Base-by-base conservation (phyloP, 92 coral and sea anemone genomes). In the Paramuricea clavata region DNA sequence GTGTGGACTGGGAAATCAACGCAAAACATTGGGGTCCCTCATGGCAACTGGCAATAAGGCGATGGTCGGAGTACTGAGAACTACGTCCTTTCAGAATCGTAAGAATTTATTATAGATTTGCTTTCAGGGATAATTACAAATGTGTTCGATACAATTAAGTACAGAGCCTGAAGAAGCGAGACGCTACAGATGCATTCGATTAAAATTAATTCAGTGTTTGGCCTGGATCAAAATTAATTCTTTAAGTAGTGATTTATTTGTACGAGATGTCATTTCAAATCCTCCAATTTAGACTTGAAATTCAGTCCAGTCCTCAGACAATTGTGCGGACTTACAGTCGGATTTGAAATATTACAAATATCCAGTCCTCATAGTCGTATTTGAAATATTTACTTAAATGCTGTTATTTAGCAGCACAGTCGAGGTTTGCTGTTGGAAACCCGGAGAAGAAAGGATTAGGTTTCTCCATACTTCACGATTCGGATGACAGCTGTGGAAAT, bases 1-100 rank as follows among this genome's bases (percentile, higher is more conserved):
- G 3, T 85, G 90, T 3, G 73, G 83, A 42, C 69, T 56, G 57
- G 94, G 86, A 34, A 52, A 73, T 16, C 91, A 87, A 70, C 90
- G 98, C 56, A 92, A 76, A 25, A 84, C 96, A 5, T 84, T 95
- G 49, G 98, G 93, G 27, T 95, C 94, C 4, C 88, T 95, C 32
- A 94, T 91, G 88, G 65, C 89, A 5, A 87, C 83, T 22, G 93
- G 97, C 27, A 95, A 89, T 93, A 95, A 91, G 71, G 94, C 93
- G 67, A 87, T 77, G 30, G 94, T 95, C 79, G 93, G 95, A 21
- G 93, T 89, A 1, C 86, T 89, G 60, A 92, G 98, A 19, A 87
- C 91, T 16, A 92, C 98, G 54, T 89, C 75, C 86, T 94, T 92
- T 16, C 70, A 88, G 41, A 72, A 87, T 30, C 70, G 98, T 95